Evolutionary conservation across 2,113 vertebrate genomes (phyloP), one percentile per base, ranked within the genome.

Genomic region (Podilymbus podiceps): DNA sequence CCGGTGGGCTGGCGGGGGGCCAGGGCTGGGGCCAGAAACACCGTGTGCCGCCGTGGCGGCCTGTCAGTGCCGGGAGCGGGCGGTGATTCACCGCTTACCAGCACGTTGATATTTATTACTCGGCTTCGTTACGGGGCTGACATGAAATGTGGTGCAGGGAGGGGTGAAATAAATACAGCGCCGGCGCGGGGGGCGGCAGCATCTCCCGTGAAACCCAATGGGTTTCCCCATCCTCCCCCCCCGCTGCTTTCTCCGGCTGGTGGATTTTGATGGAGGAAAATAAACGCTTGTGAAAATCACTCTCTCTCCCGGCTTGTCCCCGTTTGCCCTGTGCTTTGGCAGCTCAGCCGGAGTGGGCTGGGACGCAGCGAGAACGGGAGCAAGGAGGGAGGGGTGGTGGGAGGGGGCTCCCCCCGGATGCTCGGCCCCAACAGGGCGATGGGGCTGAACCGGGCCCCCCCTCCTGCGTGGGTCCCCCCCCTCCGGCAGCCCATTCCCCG

Each of bases 291-390:
- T 88, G 77, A 89, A 85, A 93, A 77, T 84, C 83, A 7, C 87
- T 93, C 91, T 59, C 79, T 73, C 91, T 83, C 38, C 46, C 14
- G 2, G 82, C 73, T 67, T 96, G 97, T 96, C 97, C 97, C 94
- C 84, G 22, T 95, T 96, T 97, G 97, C 96, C 94, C 96, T 78
- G 82, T 1, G 80, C 90, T 56, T 95, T 95, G 96, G 97, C 96
- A 95, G 95, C 72, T 67, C 73, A 0, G 58, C 59, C 18, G 60
- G 25, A 58, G 69, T 80, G 92, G 88, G 93, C 85, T 66, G 95
- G 90, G 87, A 95, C 50, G 19, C 10, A 53, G 85, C 7, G 8
- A 62, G 80, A 78, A 74, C 1, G 56, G 79, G 75, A 86, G 80
- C 0, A 23, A 44, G 85, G 71, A 91, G 66, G 64, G 58, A 93